Conservation (phyloP, 2,113 vertebrate genomes). For the Stomatorhinus ivindoensis region DNA sequence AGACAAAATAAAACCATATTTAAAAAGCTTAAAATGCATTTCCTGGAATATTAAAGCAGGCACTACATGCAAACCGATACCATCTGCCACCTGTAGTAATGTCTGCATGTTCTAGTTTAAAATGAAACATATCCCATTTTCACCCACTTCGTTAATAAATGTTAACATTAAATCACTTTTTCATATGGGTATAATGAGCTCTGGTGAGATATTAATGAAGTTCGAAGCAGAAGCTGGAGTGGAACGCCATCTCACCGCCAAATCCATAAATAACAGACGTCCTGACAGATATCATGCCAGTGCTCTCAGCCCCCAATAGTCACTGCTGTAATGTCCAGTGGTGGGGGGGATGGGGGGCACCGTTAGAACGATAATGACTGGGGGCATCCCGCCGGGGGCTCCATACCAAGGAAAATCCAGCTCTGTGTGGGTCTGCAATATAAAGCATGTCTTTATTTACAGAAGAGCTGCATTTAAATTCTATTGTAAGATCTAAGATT, state of each 20-base stretch:
- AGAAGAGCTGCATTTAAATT: neutral
- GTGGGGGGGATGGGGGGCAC: neutral
- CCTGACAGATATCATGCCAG: neutral
- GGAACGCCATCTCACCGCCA: neutral
- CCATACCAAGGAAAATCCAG: neutral
- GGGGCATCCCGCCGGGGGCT: neutral
- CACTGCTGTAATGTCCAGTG: neutral
- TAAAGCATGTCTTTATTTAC: neutral
- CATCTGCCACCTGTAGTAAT: neutral
- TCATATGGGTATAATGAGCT: neutral
- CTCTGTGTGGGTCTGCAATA: neutral
- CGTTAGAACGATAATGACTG: neutral
- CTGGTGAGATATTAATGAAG: neutral
- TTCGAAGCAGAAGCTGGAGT: neutral
- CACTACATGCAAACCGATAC: neutral
- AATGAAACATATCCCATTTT: neutral
- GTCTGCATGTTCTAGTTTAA: neutral
- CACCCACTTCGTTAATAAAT: neutral
- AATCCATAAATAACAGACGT: neutral
- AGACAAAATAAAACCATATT: neutral
- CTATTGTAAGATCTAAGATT: neutral
- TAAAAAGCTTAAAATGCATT: neutral
- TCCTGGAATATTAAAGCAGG: neutral
- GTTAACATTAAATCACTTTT: neutral
- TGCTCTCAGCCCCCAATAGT: neutral